phyloP scores from a whole-genome alignment of 2,797 vertebrate species.

The Cephalopachus bancanus region DNA sequence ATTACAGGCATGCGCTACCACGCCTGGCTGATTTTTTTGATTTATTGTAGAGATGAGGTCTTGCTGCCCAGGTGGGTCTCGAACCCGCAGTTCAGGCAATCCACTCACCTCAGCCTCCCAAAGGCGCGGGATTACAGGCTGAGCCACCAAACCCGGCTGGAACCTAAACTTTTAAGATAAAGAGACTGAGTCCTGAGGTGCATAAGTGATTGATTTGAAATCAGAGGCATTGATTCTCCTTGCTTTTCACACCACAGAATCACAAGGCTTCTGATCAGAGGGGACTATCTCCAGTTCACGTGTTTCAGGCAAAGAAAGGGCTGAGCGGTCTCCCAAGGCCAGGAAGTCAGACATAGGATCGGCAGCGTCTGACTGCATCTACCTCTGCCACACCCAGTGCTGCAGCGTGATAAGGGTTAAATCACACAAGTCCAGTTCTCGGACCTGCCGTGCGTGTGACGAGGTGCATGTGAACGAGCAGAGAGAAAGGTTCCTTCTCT shows the following conservation, averaged over 20 bases:
- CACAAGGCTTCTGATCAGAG: neutral
- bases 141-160: too few species aligned
- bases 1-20: too few species aligned
- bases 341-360: neutral
- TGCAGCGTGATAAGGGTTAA: constrained; percentile 33
- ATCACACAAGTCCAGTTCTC: neutral
- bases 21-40: too few species aligned
- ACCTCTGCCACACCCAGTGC: neutral
- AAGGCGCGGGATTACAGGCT: too few species aligned
- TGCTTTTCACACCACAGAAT: neutral
- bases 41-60: too few species aligned
- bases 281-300: neutral
- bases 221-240: neutral
- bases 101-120: too few species aligned
- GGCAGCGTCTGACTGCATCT: neutral
- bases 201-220: neutral
- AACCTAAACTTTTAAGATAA: neutral
- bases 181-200: neutral
- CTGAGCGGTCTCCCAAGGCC: fast-evolving
- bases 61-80: too few species aligned
- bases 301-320: neutral
- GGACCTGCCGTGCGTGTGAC: neutral
- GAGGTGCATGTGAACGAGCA: neutral
- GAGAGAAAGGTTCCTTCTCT: constrained; percentile 59
- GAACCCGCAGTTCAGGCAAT: too few species aligned